phyloP scores from a whole-genome alignment of 2,113 vertebrate species.

The Python bivittatus region DNA sequence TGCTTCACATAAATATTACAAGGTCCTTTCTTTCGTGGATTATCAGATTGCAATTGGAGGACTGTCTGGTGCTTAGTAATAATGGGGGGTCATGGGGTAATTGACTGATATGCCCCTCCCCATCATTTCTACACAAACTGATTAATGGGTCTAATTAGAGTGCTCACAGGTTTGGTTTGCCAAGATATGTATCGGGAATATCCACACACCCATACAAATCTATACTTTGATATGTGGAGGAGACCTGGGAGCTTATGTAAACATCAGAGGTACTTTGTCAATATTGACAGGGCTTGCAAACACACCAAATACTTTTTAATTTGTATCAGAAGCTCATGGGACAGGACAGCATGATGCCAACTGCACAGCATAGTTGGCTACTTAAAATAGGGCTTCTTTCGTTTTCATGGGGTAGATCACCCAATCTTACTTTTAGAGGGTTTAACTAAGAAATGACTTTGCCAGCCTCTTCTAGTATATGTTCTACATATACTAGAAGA shows the following conservation, averaged over 20 bases:
- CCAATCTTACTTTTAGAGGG: neutral
- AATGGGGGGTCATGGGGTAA: neutral
- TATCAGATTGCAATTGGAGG: neutral
- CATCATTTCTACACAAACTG: neutral
- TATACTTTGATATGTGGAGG: neutral
- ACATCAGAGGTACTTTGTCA: neutral
- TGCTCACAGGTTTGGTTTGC: neutral
- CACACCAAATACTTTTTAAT: neutral
- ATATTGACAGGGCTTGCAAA: neutral
- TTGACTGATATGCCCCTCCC: neutral
- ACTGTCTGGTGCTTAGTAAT: neutral
- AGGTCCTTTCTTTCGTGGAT: neutral
- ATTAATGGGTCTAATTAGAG: neutral
- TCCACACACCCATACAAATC: neutral
- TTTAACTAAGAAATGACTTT: neutral
- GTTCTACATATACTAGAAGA: no score
- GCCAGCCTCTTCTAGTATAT: neutral
- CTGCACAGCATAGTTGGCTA: neutral
- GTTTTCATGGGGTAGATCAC: neutral
- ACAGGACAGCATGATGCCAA: neutral
- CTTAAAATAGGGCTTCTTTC: neutral
- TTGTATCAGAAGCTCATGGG: neutral
- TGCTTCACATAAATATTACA: neutral
- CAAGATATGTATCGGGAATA: neutral
- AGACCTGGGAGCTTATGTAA: neutral